A percentile compares a stretch with the other conserved stretches of the same genome.
Evolutionary conservation across 1,140 invertebrate genomes (phyloP).

Genomic region (Papilio xuthus): DNA sequence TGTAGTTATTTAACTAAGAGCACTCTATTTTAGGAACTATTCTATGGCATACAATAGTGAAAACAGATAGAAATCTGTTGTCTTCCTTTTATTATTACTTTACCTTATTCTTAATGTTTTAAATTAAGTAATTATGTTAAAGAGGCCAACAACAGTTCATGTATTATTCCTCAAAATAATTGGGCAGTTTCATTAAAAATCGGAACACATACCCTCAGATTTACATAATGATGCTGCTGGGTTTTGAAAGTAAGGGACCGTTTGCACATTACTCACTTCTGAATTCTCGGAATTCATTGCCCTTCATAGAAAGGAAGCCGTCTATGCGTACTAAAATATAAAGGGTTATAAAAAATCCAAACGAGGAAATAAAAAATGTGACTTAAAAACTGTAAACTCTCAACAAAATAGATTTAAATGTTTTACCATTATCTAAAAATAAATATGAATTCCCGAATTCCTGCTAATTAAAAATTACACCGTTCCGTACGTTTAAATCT

Average conservation of each 20-base stretch:
- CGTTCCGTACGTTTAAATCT: slow-evolving; percentile 12
- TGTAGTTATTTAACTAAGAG: neutral
- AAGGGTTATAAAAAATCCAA: neutral
- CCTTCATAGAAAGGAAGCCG: neutral
- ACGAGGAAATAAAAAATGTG: neutral
- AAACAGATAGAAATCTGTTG: neutral
- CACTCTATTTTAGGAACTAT: neutral
- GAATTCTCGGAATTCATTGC: neutral
- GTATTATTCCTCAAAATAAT: slow-evolving; percentile 33
- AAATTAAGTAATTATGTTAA: slow-evolving; percentile 2
- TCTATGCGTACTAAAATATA: neutral
- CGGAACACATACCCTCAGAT: slow-evolving; percentile 30
- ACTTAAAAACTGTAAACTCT: neutral
- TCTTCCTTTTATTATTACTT: neutral
- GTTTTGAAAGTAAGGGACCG: slow-evolving; percentile 21
- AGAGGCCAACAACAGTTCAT: slow-evolving; percentile 18
- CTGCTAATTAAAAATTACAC: neutral
- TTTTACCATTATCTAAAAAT: too few relatives aligned
- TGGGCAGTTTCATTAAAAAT: slow-evolving; percentile 34
- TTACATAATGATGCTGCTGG: slow-evolving; percentile 31
- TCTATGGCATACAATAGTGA: too few relatives aligned
- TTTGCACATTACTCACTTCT: slow-evolving; percentile 29
- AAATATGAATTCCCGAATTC: neutral
- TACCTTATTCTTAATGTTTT: neutral
- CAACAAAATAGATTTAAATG: too few relatives aligned